A percentile compares a stretch with the other conserved stretches of the same genome.
phyloP scores from a whole-genome alignment of 2,797 vertebrate species.

The Platalea minor region DNA sequence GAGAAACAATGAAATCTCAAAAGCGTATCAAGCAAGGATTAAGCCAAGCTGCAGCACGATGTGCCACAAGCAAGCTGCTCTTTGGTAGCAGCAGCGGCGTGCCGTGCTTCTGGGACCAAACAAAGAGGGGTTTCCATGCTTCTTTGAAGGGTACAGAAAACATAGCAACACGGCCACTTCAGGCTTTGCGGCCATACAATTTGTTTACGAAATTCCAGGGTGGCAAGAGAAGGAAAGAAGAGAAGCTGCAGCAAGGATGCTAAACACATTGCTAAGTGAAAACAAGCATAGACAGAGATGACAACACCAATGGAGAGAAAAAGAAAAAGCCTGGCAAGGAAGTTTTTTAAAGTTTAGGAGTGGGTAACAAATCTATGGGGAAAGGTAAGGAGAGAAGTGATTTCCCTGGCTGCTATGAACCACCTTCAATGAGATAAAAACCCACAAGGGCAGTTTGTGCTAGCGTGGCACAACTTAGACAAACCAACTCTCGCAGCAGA shows the following conservation, averaged over 20 bases:
- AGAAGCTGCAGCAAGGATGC: background rate
- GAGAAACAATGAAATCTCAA: constrained; percentile 57
- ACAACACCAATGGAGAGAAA: fast-evolving
- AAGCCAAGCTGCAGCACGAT: constrained; percentile 35
- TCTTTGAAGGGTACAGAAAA: background rate
- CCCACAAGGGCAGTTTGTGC: background rate
- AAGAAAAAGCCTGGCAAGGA: background rate
- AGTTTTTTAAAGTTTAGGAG: background rate
- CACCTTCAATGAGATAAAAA: background rate
- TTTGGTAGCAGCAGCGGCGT: background rate
- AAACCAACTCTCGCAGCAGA: background rate
- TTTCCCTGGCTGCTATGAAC: background rate
- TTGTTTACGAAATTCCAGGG: background rate
- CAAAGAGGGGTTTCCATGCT: background rate
- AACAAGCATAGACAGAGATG: background rate
- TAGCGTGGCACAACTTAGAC: background rate
- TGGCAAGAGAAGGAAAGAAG: background rate
- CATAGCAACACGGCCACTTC: background rate
- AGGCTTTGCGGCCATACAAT: background rate
- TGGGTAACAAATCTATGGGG: fast-evolving
- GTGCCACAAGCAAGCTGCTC: constrained; percentile 56
- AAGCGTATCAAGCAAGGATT: constrained; percentile 43
- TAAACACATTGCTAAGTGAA: background rate
- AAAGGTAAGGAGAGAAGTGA: background rate
- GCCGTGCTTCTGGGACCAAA: background rate